Evolutionary conservation across 2,888 invertebrate species (phyloP).

Genomic region (Taphrorychus bicolor): DNA sequence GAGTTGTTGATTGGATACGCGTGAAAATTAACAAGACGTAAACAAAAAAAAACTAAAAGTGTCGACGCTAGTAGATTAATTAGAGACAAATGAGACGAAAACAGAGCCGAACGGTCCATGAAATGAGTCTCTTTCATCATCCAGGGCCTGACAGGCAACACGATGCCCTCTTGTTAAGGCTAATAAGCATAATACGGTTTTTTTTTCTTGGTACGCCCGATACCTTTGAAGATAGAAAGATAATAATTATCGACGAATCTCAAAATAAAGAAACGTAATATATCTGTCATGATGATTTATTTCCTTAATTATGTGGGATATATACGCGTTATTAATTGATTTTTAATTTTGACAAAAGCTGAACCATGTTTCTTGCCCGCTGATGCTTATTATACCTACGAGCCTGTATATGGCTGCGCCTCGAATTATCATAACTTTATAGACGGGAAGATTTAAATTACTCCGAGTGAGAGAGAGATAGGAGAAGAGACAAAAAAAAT

Average conservation of each 20-base stretch:
- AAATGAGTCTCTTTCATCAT: conserved; percentile 56
- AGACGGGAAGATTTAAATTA: conserved; percentile 39
- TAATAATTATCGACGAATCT: conserved; percentile 43
- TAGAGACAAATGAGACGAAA: conserved; percentile 56
- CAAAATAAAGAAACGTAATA: conserved; percentile 44
- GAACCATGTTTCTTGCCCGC: conserved; percentile 36
- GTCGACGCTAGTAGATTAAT: conserved; percentile 50
- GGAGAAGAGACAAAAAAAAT: conserved; percentile 20
- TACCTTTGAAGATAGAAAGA: conserved; percentile 43
- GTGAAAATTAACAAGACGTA: conserved; percentile 40
- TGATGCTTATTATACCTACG: conserved; percentile 40
- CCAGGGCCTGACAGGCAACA: conserved; percentile 50
- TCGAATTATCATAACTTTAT: conserved; percentile 41
- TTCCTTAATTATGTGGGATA: conserved; percentile 43
- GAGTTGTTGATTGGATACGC: conserved; percentile 31
- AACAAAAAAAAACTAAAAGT: conserved; percentile 36
- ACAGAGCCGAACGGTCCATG: conserved; percentile 52
- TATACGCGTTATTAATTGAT: conserved; percentile 42
- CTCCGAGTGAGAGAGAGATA: conserved; percentile 18
- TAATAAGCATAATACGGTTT: conserved; percentile 48
- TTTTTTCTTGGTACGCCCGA: conserved; percentile 31
- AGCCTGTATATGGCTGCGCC: conserved; percentile 30
- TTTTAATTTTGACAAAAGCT: conserved; percentile 43
- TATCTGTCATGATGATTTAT: conserved; percentile 44
- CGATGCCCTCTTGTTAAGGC: conserved; percentile 51